Evolutionary conservation across 1,140 invertebrate genomes (phyloP).

Genomic region (Xylocopa sonorina): DNA sequence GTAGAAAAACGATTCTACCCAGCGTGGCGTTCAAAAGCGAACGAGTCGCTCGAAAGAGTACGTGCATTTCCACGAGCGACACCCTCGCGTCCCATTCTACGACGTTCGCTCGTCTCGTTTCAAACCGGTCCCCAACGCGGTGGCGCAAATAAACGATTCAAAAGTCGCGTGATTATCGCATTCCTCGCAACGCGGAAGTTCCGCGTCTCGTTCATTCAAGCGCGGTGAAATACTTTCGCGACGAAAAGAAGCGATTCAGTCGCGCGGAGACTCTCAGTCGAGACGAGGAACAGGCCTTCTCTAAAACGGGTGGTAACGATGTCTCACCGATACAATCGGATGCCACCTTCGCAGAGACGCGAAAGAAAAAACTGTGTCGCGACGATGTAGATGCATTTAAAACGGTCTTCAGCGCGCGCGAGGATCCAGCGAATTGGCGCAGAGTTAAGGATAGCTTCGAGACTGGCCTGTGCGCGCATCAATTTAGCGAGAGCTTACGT

Average conservation of each 20-base stretch:
- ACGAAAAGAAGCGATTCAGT: not conserved
- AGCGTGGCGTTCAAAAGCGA: too few relatives aligned
- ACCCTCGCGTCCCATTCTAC: too few relatives aligned
- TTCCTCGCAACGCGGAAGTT: not conserved
- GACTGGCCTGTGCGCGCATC: conserved; percentile 7
- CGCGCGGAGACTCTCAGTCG: not conserved
- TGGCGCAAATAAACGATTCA: not conserved
- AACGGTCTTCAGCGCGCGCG: too few relatives aligned
- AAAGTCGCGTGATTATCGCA: conserved; percentile 11
- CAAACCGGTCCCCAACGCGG: too few relatives aligned
- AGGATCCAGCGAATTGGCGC: not conserved
- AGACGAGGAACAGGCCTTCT: not conserved
- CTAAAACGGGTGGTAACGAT: not conserved
- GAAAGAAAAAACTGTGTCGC: not conserved
- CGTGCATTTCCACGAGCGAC: too few relatives aligned
- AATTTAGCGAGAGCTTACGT: conserved; percentile 17
- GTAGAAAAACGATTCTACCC: not conserved
- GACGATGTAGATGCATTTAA: too few relatives aligned
- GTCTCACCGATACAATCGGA: not conserved
- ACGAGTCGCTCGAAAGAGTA: not conserved
- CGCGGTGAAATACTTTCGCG: not conserved
- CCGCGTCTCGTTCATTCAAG: not conserved
- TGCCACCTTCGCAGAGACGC: not conserved
- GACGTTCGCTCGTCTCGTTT: too few relatives aligned
- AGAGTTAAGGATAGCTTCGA: not conserved